Conservation (phyloP, 1,140 invertebrate species). For the Dendrolimus punctatus region DNA sequence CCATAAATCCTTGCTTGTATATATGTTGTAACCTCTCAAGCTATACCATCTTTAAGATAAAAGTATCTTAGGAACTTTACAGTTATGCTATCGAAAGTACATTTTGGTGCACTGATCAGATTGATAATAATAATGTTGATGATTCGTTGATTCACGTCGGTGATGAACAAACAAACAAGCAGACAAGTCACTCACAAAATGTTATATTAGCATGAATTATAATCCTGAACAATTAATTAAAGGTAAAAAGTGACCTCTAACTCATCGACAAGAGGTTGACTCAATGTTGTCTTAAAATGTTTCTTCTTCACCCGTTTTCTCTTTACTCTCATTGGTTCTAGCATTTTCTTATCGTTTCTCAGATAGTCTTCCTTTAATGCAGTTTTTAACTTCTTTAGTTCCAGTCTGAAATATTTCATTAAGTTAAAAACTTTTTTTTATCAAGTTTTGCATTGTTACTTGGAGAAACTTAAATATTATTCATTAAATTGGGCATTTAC, state of each 20-base stretch:
- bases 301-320: slow-evolving; percentile 18
- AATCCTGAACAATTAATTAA: slow-evolving; percentile 7
- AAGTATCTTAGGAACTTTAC: no score
- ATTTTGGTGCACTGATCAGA: no score
- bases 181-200: no score
- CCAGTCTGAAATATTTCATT: slow-evolving; percentile 18
- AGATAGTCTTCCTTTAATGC: slow-evolving; percentile 41
- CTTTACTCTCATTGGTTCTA: slow-evolving; percentile 25
- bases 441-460: neutral
- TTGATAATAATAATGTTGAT: no score
- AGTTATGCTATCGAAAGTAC: no score
- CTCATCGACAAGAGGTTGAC: slow-evolving; percentile 22
- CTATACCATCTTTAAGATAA: no score
- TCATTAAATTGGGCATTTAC: no score
- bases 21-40: no score
- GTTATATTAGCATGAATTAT: no score
- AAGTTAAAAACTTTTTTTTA: neutral
- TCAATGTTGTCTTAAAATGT: slow-evolving; percentile 16
- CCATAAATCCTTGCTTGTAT: no score
- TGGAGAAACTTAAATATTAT: neutral
- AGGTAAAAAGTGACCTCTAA: slow-evolving; percentile 22
- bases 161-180: no score
- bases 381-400: slow-evolving; percentile 25
- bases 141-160: no score
- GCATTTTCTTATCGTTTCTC: slow-evolving; percentile 30